These are phyloP conservation scores for Periphyllus acericola DNA, from an alignment of 2,888 invertebrate genomes.

Conservation along the genomic window DNA sequence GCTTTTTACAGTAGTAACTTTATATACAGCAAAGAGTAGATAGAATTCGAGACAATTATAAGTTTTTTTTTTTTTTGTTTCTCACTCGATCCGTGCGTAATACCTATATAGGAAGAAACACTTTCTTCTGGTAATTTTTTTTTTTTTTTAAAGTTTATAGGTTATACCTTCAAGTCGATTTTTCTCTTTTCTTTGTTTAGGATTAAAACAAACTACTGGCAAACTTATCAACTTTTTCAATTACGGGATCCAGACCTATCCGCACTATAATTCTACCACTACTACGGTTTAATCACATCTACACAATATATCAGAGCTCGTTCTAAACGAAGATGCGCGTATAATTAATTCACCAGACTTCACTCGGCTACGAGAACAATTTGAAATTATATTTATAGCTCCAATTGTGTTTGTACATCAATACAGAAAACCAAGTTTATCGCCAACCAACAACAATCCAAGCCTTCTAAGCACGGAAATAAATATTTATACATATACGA, in stretches of 20 bases:
- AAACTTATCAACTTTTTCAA: conserved; percentile 47
- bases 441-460: not conserved
- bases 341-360: not conserved
- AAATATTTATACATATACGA: too few species aligned
- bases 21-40: too few species aligned
- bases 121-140: not conserved
- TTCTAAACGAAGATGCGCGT: not conserved
- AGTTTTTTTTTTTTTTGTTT: too few species aligned
- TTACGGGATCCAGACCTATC: conserved; percentile 7
- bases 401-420: not conserved
- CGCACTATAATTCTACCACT: not conserved
- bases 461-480: too few species aligned
- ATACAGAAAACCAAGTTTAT: too few species aligned
- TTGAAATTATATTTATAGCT: not conserved
- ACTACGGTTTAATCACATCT: conserved; percentile 15
- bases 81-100: not conserved
- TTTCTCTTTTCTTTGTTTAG: not conserved
- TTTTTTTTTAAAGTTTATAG: not conserved
- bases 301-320: conserved; percentile 10
- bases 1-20: too few species aligned
- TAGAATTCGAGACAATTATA: too few species aligned
- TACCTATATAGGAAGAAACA: not conserved
- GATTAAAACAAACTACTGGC: not conserved
- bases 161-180: not conserved
- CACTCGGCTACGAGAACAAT: not conserved